phyloP scores from a whole-genome alignment of 2,888 invertebrate genomes.

The Antitype chi region DNA sequence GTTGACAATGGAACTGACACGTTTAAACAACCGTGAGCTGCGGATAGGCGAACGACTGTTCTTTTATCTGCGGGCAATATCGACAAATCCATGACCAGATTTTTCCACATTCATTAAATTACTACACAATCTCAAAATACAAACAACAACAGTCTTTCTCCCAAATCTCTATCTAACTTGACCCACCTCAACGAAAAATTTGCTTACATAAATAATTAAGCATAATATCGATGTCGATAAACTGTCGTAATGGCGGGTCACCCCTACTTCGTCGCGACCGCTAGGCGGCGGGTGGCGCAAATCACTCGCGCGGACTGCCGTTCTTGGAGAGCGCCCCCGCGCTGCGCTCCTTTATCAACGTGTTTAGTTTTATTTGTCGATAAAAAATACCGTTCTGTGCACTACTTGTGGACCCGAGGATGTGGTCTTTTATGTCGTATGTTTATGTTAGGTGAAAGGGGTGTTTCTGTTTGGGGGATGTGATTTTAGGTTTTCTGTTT shows the following conservation, averaged over 20 bases:
- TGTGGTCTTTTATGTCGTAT: conserved; percentile 62
- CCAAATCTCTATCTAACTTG: conserved; percentile 16
- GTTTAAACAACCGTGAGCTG: conserved; percentile 59
- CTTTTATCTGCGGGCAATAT: conserved; percentile 22
- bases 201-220: conserved; percentile 43
- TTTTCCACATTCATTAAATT: background rate
- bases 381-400: conserved; percentile 70
- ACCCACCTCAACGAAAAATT: conserved; percentile 47
- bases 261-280: conserved; percentile 85
- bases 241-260: conserved; percentile 61
- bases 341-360: conserved; percentile 77
- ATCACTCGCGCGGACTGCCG: conserved; percentile 90
- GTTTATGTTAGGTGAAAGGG: conserved; percentile 55
- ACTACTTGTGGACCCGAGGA: conserved; percentile 55
- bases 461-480: conserved; percentile 36
- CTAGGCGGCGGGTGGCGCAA: conserved; percentile 87
- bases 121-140: background rate
- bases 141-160: conserved; percentile 4
- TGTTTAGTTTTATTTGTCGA: conserved; percentile 82
- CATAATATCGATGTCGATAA: conserved; percentile 75
- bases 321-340: conserved; percentile 83
- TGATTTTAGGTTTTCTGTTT: conserved; percentile 41
- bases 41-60: conserved; percentile 40
- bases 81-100: background rate
- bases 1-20: conserved; percentile 67